A percentile compares a stretch with the other conserved stretches of the same genome.
These are phyloP conservation scores for Tyrophagus putrescentiae DNA, from an alignment of 1,140 invertebrate species.

Conservation along the genomic window DNA sequence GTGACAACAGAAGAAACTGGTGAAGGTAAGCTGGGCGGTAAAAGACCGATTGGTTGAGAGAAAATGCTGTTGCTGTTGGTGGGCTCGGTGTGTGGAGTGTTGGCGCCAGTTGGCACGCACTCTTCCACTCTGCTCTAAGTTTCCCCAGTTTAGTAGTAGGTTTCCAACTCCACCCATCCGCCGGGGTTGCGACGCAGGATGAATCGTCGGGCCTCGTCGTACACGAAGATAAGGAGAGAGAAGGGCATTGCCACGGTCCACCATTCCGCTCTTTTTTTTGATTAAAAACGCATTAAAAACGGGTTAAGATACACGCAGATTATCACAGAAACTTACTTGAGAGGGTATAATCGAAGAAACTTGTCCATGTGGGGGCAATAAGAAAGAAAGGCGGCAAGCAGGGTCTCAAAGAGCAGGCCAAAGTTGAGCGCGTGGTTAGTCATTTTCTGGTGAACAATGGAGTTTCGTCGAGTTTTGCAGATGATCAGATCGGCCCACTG, in stretches of 20 bases:
- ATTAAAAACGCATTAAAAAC: no score
- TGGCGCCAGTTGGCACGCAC: no score
- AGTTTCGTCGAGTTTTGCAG: constrained; percentile 48
- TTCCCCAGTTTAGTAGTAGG: constrained; percentile 44
- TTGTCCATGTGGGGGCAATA: constrained; percentile 56
- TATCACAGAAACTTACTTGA: constrained; percentile 36
- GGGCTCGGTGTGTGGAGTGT: no score
- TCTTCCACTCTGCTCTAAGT: background rate
- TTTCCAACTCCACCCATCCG: constrained; percentile 95
- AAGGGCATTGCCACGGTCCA: constrained; percentile 94
- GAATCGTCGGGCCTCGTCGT: constrained; percentile 90
- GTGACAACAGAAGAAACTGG: no score
- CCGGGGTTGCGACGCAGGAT: constrained; percentile 88
- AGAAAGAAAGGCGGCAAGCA: constrained; percentile 48
- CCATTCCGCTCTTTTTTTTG: constrained; percentile 59
- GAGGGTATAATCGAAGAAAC: constrained; percentile 41
- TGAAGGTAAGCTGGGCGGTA: no score
- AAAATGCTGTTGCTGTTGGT: no score
- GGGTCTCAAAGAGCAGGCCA: constrained; percentile 54
- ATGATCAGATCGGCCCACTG: constrained; percentile 55
- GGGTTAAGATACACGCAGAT: no score
- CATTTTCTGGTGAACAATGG: constrained; percentile 50
- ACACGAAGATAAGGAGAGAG: constrained; percentile 90
- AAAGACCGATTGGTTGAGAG: no score
- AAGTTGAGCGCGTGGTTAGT: constrained; percentile 51